A percentile compares a stretch with the other conserved stretches of the same genome.
phyloP scores from a whole-genome alignment of 2,113 vertebrate genomes.

The Otis tarda region DNA sequence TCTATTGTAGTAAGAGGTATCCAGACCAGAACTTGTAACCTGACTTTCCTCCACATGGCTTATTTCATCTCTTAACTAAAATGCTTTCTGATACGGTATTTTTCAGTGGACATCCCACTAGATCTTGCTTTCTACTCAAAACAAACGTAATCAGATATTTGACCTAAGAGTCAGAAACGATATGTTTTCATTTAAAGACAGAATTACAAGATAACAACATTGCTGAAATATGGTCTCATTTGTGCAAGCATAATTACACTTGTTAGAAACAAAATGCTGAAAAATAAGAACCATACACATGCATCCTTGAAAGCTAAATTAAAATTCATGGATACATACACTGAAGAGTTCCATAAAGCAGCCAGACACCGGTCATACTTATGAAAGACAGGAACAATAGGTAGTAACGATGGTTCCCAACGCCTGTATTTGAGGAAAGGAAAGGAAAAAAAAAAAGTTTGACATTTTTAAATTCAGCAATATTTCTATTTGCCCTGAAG shows the following conservation, averaged over 20 bases:
- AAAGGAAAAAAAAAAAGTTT: background rate
- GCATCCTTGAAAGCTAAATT: background rate
- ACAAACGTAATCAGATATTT: background rate
- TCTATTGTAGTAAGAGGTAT: background rate
- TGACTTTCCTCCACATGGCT: background rate
- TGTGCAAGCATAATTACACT: background rate
- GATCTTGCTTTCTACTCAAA: background rate
- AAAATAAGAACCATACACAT: background rate
- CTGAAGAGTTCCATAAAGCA: slow-evolving; percentile 81
- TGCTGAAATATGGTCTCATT: background rate
- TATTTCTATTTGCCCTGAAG: background rate
- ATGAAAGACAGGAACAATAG: slow-evolving; percentile 85
- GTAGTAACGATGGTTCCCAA: slow-evolving; percentile 90
- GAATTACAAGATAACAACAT: background rate
- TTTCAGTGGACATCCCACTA: background rate
- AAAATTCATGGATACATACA: slow-evolving; percentile 81
- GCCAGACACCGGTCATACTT: slow-evolving; percentile 76
- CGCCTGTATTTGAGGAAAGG: slow-evolving; percentile 72
- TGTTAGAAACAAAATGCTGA: background rate
- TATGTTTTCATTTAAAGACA: background rate
- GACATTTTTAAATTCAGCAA: background rate
- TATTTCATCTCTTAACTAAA: background rate
- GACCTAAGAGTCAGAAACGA: background rate
- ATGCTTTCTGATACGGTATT: background rate
- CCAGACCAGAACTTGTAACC: background rate